Base-by-base conservation (phyloP, 2,113 vertebrate genomes). In the Laticauda laticaudata region DNA sequence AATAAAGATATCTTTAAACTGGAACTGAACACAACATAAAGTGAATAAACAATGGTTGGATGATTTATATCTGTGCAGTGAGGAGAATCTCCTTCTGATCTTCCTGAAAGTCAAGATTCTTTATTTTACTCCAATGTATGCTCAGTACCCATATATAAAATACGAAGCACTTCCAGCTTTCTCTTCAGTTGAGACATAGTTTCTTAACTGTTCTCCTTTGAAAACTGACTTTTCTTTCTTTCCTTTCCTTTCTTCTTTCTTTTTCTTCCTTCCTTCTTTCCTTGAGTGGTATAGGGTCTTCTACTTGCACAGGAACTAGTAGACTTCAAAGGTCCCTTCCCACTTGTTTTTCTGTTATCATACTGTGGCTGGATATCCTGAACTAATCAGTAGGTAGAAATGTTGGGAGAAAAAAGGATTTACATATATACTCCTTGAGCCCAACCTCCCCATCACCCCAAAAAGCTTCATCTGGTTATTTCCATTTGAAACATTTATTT, bases 401-500 rank as follows among this genome's bases (percentile, higher is more conserved):
- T n/a, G 15, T 29, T 34, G 86, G 26, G 26, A 18, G 29, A 54
- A n/a, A 18, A 18, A 18, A 53, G 2, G 24, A 54, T 88, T 54
- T 12, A 51, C 18, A 20, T 88, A 29, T 53, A 14, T 87, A 14
- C 48, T 53, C 48, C 54, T 20, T 53, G 26, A 29, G 26, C 29
- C 48, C 51, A 54, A 51, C 11, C 24, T 34, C 6, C 14, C 51
- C 51, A 0, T 20, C 29, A n/a, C 15, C 69, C 5, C 51, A 85
- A 34, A 75, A 21, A 53, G 45, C 87, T 51, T 88, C 29, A 81
- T 43, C 54, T 90, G 12, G 5, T 1, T 56, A 55, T 93, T 96
- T 96, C 97, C 98, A 98, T 98, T 98, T 94, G 97, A 98, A 97
- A 98, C 98, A 98, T 99, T 99, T 99, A 99, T 99, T 99, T 93